phyloP scores from a whole-genome alignment of 1,140 invertebrate species.

The Leptoteleia sp. region DNA sequence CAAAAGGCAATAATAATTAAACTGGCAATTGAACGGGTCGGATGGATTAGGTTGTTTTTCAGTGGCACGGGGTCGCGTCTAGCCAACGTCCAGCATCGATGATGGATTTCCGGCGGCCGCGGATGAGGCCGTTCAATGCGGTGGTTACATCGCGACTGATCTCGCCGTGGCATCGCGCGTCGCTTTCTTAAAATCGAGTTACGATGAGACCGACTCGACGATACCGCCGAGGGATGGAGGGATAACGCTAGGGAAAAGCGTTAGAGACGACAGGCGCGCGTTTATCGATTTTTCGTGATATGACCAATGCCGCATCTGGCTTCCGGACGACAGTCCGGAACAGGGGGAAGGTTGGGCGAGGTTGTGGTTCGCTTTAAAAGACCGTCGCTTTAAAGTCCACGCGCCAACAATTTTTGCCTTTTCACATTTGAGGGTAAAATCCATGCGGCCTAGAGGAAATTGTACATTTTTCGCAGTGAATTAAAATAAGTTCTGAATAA shows the following conservation, averaged over 20 bases:
- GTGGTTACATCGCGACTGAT: conserved; percentile 81
- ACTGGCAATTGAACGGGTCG: conserved; percentile 2
- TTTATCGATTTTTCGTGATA: conserved; percentile 75
- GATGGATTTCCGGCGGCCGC: conserved; percentile 73
- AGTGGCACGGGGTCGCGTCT: conserved; percentile 29
- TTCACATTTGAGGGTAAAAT: too few species aligned
- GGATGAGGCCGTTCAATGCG: conserved; percentile 76
- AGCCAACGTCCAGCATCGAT: conserved; percentile 74
- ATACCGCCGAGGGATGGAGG: conserved; percentile 42
- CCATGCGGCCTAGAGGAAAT: too few species aligned
- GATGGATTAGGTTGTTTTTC: conserved; percentile 1
- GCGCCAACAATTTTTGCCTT: too few species aligned
- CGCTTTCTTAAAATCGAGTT: conserved; percentile 72
- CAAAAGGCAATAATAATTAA: neutral
- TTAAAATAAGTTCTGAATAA: neutral
- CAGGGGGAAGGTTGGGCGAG: conserved; percentile 57
- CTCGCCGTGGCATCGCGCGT: conserved; percentile 64
- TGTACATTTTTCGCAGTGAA: too few species aligned
- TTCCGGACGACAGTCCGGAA: conserved; percentile 24
- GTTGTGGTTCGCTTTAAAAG: conserved; percentile 51
- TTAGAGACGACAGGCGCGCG: conserved; percentile 68
- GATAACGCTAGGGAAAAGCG: conserved; percentile 26
- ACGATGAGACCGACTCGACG: conserved; percentile 38
- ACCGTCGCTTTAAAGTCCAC: too few species aligned
- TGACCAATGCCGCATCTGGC: conserved; percentile 42